Conservation (phyloP, 2,113 vertebrate genomes). For the Burhinus bistriatus region DNA sequence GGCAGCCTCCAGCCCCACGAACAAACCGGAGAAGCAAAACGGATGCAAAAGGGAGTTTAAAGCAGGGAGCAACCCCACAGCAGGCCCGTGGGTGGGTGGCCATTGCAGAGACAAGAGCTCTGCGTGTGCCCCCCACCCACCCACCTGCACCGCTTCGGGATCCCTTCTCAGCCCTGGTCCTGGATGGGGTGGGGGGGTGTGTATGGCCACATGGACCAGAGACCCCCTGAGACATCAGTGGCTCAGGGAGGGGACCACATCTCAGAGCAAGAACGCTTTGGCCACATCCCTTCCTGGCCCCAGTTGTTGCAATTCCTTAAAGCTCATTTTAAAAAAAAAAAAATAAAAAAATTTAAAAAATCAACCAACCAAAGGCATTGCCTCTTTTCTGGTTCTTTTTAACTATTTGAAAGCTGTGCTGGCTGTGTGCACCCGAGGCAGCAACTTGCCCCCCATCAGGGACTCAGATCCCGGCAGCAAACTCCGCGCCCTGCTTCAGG, state of each 20-base stretch:
- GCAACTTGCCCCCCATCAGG: accelerated
- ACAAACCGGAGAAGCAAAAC: neutral
- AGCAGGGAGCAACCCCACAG: neutral
- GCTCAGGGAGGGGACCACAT: neutral
- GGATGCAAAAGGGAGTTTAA: neutral
- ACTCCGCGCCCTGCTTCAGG: accelerated
- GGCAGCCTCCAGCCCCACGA: neutral
- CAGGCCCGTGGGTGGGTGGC: accelerated
- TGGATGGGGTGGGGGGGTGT: too few species aligned
- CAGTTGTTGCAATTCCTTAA: neutral
- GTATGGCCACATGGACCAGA: neutral
- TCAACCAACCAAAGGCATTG: neutral
- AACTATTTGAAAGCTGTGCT: accelerated
- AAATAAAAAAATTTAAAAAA: neutral
- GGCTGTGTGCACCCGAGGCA: accelerated
- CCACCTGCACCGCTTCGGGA: accelerated
- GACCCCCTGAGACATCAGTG: neutral
- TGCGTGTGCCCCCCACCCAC: neutral
- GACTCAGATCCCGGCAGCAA: neutral
- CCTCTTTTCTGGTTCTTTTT: neutral
- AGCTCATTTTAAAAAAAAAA: neutral
- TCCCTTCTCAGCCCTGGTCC: neutral
- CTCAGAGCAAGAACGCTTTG: accelerated
- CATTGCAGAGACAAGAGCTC: neutral
- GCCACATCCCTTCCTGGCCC: neutral